Conservation (phyloP, 2,797 vertebrate species). For the Taeniopygia guttata region DNA sequence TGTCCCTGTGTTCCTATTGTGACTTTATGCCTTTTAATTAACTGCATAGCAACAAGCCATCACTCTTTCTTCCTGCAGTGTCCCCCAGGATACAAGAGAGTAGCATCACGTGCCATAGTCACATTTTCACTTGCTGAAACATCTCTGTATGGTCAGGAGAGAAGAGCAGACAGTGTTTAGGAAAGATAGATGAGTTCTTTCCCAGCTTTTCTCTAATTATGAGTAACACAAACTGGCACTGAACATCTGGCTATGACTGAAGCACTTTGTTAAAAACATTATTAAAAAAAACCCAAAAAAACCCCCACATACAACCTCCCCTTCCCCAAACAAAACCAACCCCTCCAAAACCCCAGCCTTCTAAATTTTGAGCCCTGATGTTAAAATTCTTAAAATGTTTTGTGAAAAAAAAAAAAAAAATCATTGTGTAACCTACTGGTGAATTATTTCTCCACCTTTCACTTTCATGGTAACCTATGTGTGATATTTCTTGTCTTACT, state of each 20-base stretch:
- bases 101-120: rapidly evolving
- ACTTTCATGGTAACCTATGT: not conserved
- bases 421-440: not conserved
- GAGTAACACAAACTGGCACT: not conserved
- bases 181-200: not conserved
- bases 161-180: not conserved
- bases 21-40: not conserved
- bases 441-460: not conserved
- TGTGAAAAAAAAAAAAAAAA: not conserved
- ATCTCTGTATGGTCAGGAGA: not conserved
- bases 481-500: not conserved
- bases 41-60: not conserved
- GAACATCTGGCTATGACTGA: not conserved
- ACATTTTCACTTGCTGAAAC: not conserved
- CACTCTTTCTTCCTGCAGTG: not conserved
- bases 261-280: not conserved
- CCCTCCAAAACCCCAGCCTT: rapidly evolving
- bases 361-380: not conserved
- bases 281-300: not conserved
- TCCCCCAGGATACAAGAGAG: not conserved
- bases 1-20: not conserved
- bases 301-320: rapidly evolving
- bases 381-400: not conserved
- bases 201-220: not conserved
- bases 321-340: not conserved